Percentiles rank a stretch among this genome's conserved stretches.
These are phyloP conservation scores for Dipodomys stephensi DNA, from an alignment of 2,113 vertebrate species.

Conservation along the genomic window DNA sequence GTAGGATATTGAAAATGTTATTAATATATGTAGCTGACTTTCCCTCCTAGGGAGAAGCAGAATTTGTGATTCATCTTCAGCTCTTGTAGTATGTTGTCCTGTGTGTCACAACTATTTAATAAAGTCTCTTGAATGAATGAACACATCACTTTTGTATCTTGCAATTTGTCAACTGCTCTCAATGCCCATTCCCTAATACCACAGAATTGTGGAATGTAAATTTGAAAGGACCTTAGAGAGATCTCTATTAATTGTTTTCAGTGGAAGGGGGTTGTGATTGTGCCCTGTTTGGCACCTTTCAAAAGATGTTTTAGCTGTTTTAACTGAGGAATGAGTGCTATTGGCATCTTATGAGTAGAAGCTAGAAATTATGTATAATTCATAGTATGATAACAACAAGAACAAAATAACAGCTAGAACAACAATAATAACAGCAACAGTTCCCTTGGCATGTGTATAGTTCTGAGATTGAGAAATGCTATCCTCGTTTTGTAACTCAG, in stretches of 20 bases:
- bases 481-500: background rate
- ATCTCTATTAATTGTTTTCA: background rate
- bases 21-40: background rate
- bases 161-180: background rate
- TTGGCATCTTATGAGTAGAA: background rate
- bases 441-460: background rate
- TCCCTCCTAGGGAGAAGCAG: background rate
- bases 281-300: background rate
- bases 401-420: no score
- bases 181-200: background rate
- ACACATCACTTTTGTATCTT: background rate
- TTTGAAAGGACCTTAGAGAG: background rate
- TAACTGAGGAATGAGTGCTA: background rate
- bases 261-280: background rate
- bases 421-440: background rate
- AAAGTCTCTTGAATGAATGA: background rate
- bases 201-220: background rate
- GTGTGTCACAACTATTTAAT: background rate
- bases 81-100: background rate
- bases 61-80: background rate
- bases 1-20: constrained; percentile 30
- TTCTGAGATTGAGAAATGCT: background rate
- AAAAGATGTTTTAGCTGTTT: background rate
- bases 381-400: background rate
- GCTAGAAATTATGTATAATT: background rate